Conservation (phyloP, 2,888 invertebrate species). For the Odontothrips loti region DNA sequence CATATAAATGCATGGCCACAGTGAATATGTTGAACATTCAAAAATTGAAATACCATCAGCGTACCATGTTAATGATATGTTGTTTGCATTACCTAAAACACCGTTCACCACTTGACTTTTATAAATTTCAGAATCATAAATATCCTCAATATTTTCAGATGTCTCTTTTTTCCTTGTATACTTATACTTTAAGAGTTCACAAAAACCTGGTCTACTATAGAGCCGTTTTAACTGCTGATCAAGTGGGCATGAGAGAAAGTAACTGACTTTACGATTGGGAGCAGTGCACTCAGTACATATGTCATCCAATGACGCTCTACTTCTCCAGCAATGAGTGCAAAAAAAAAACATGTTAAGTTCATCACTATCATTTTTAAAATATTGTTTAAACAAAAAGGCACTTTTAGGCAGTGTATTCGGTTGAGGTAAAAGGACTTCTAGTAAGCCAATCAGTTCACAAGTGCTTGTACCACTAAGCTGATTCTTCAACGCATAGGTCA, state of each 20-base stretch:
- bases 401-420: background rate
- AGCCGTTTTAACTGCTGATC: background rate
- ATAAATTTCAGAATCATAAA: background rate
- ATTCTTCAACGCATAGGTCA: background rate
- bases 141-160: background rate
- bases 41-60: slow-evolving; percentile 34
- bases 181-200: background rate
- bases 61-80: slow-evolving; percentile 35
- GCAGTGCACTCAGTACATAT: background rate
- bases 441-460: background rate
- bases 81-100: background rate
- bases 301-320: background rate
- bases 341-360: background rate
- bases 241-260: background rate
- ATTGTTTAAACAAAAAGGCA: background rate
- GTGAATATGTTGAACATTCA: slow-evolving; percentile 34
- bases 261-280: background rate
- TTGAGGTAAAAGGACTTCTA: background rate
- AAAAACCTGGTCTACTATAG: background rate
- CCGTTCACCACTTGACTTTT: background rate
- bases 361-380: background rate
- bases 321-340: background rate
- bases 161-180: background rate
- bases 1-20: slow-evolving; percentile 33
- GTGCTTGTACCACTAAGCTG: background rate